These are phyloP conservation scores for Lithodes maja DNA, from an alignment of 2,888 invertebrate genomes.

Conservation along the genomic window DNA sequence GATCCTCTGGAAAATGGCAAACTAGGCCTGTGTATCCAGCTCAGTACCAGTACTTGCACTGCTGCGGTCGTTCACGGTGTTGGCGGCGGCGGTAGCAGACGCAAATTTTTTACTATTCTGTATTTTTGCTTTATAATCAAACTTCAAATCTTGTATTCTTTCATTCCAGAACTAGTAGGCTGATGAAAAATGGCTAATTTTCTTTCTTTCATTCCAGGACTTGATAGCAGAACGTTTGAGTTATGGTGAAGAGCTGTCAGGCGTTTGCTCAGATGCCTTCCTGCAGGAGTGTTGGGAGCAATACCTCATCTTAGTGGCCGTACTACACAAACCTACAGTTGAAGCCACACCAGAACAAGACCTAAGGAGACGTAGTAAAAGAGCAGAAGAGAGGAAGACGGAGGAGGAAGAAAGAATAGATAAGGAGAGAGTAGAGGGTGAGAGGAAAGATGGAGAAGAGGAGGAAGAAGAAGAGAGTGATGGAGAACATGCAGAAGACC, in stretches of 20 bases:
- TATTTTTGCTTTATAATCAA: too few species aligned
- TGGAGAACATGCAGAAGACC: slow-evolving; percentile 17
- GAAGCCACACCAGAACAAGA: not conserved
- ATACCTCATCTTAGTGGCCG: slow-evolving; percentile 56
- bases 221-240: slow-evolving; percentile 37
- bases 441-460: not conserved
- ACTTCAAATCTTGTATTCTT: too few species aligned
- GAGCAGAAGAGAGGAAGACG: not conserved
- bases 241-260: slow-evolving; percentile 34
- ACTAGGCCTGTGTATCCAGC: too few species aligned
- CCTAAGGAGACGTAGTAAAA: not conserved
- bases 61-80: too few species aligned
- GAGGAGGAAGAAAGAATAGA: too few species aligned
- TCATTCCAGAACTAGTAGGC: too few species aligned
- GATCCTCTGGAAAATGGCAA: too few species aligned
- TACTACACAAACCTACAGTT: slow-evolving; percentile 43
- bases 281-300: slow-evolving; percentile 61
- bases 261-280: slow-evolving; percentile 59
- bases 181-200: too few species aligned
- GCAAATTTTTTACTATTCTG: too few species aligned
- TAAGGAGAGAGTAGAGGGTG: not conserved
- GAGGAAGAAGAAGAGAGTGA: slow-evolving; percentile 16
- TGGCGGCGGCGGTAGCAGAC: too few species aligned
- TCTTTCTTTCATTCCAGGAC: slow-evolving; percentile 29
- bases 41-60: too few species aligned